Evolutionary conservation across 2,797 vertebrate genomes (phyloP).

Genomic region (Rachycentron canadum): DNA sequence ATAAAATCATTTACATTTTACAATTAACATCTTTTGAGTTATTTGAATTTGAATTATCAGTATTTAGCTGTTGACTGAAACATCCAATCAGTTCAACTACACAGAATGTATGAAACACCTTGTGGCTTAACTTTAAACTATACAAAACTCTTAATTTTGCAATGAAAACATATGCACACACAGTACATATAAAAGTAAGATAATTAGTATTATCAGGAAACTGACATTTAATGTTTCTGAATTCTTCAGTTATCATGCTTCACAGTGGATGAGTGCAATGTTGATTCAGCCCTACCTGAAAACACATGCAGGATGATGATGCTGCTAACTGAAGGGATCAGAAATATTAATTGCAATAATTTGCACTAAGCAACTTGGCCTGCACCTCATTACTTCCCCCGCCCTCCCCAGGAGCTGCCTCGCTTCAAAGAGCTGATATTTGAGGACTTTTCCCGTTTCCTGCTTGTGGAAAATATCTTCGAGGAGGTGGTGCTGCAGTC

Average conservation of each 20-base stretch:
- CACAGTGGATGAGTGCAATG: neutral
- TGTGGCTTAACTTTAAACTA: neutral
- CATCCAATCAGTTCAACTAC: neutral
- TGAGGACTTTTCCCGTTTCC: slow-evolving; percentile 94
- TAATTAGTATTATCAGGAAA: neutral
- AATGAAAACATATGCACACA: neutral
- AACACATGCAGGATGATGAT: neutral
- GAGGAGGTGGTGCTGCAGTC: slow-evolving; percentile 97
- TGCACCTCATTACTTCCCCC: neutral
- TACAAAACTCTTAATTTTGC: neutral
- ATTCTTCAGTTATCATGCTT: neutral
- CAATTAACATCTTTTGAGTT: too few species aligned
- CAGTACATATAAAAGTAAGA: neutral
- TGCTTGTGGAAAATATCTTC: slow-evolving; percentile 94
- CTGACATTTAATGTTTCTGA: neutral
- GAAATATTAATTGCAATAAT: neutral
- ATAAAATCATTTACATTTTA: too few species aligned
- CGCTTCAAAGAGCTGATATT: slow-evolving; percentile 96
- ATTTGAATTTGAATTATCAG: too few species aligned
- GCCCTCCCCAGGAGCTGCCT: slow-evolving; percentile 87
- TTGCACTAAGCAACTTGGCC: neutral
- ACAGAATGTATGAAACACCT: neutral
- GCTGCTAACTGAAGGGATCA: neutral
- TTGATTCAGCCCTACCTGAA: neutral
- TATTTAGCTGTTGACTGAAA: neutral